Evolutionary conservation across 1,140 invertebrate genomes (phyloP).

Genomic region (Drosophila virilis): DNA sequence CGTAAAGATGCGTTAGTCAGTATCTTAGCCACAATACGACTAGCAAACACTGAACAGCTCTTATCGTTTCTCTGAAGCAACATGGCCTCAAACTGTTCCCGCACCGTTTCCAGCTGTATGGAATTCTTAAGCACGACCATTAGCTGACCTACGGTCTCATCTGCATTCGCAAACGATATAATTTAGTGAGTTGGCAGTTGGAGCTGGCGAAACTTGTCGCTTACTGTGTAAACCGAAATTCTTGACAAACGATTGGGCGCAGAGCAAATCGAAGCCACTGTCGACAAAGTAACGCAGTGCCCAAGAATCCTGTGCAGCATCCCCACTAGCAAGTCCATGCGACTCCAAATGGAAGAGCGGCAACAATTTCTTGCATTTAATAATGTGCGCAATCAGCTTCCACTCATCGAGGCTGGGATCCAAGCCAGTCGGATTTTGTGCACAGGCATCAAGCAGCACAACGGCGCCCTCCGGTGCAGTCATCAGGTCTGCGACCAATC

Average conservation of each 20-base stretch:
- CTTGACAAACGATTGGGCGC: conserved; percentile 98
- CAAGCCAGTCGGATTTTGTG: conserved; percentile 99
- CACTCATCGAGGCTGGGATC: conserved; percentile 94
- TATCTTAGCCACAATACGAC: conserved; percentile 93
- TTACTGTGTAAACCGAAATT: conserved; percentile 99
- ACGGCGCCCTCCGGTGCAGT: conserved; percentile 94
- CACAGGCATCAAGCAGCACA: conserved; percentile 96
- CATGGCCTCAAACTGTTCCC: conserved; percentile 94
- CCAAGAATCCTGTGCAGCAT: conserved; percentile 95
- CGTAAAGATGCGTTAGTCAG: conserved; percentile 90
- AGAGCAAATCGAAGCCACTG: conserved; percentile 94
- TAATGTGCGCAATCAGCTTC: conserved; percentile 91
- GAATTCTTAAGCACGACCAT: conserved; percentile 90
- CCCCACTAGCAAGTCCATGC: conserved; percentile 98
- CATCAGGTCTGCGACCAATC: conserved; percentile 91
- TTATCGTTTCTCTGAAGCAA: conserved; percentile 94
- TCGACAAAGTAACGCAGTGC: conserved; percentile 93
- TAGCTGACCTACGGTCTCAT: conserved; percentile 90
- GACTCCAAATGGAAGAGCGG: conserved; percentile 97
- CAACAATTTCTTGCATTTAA: conserved; percentile 89
- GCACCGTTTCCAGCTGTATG: conserved; percentile 87
- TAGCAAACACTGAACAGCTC: conserved; percentile 91
- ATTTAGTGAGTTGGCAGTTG: not conserved
- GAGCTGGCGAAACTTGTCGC: conserved; percentile 82
- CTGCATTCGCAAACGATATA: conserved; percentile 2